These are phyloP conservation scores for Phainopepla nitens DNA, from an alignment of 2,113 vertebrate genomes.

Conservation along the genomic window DNA sequence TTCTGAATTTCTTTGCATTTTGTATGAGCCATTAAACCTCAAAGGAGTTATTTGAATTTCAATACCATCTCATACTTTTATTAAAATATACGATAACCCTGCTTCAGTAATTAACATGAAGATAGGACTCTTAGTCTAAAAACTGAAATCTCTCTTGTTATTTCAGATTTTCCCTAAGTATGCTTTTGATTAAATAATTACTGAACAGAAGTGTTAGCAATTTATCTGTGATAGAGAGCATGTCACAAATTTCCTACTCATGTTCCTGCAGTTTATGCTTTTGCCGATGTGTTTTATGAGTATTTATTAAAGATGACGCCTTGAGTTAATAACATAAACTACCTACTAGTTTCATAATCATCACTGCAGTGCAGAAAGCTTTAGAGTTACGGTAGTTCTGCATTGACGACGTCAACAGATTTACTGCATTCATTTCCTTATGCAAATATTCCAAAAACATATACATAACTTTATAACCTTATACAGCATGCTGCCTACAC, in stretches of 20 bases:
- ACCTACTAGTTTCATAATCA: slow-evolving; percentile 74
- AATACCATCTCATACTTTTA: slow-evolving; percentile 43
- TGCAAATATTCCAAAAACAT: slow-evolving; percentile 37
- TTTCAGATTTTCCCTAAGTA: slow-evolving; percentile 18
- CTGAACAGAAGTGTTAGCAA: neutral
- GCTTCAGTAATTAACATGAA: slow-evolving; percentile 57
- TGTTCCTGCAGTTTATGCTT: slow-evolving; percentile 26
- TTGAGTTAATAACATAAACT: slow-evolving; percentile 71
- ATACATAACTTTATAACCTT: slow-evolving; percentile 15
- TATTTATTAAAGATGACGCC: slow-evolving; percentile 58
- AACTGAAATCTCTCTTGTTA: neutral
- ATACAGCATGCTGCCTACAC: neutral
- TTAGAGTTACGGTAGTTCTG: slow-evolving; percentile 61
- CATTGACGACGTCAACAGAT: slow-evolving; percentile 48
- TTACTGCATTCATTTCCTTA: slow-evolving; percentile 65
- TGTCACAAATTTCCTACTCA: neutral
- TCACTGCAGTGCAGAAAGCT: slow-evolving; percentile 72
- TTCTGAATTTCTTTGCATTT: slow-evolving; percentile 51
- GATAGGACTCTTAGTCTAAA: slow-evolving; percentile 27
- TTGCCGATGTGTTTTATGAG: slow-evolving; percentile 41
- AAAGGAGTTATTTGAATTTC: slow-evolving; percentile 59
- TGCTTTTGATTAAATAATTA: slow-evolving; percentile 58
- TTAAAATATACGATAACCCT: slow-evolving; percentile 61
- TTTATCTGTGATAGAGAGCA: slow-evolving; percentile 7
- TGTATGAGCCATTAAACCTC: slow-evolving; percentile 49